Conservation (phyloP, 2,113 vertebrate genomes). For the Cinclus mexicanus region DNA sequence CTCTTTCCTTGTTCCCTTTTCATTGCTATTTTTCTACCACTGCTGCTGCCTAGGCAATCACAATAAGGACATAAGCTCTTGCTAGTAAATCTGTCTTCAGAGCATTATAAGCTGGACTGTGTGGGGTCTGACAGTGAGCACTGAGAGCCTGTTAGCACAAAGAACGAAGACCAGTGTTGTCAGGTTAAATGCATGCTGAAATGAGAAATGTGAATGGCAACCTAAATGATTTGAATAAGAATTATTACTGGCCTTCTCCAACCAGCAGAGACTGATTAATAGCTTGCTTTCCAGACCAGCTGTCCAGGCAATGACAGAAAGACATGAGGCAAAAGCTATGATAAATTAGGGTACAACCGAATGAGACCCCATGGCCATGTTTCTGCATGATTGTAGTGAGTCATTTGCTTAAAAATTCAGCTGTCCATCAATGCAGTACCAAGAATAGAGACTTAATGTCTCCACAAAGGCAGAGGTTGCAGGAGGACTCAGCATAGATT, state of each 20-base stretch:
- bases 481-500: not conserved
- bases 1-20: not conserved
- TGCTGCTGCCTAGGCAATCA: not conserved
- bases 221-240: conserved; percentile 35
- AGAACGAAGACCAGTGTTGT: not conserved
- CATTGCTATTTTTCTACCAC: not conserved
- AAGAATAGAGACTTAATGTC: not conserved
- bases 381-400: conserved; percentile 48
- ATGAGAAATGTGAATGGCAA: conserved; percentile 22
- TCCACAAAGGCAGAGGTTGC: not conserved
- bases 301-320: not conserved
- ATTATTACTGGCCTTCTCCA: conserved; percentile 25
- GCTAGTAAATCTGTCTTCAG: not conserved
- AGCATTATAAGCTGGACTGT: not conserved
- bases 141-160: not conserved
- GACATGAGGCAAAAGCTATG: conserved; percentile 4
- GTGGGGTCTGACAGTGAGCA: not conserved
- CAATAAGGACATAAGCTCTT: not conserved
- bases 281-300: conserved; percentile 28
- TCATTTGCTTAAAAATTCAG: conserved; percentile 50
- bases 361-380: conserved; percentile 27
- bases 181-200: conserved; percentile 18
- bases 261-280: conserved; percentile 58
- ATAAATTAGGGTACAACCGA: conserved; percentile 52
- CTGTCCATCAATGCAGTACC: conserved; percentile 26